phyloP scores from a whole-genome alignment of 2,113 vertebrate genomes.

The Heterocephalus glaber region DNA sequence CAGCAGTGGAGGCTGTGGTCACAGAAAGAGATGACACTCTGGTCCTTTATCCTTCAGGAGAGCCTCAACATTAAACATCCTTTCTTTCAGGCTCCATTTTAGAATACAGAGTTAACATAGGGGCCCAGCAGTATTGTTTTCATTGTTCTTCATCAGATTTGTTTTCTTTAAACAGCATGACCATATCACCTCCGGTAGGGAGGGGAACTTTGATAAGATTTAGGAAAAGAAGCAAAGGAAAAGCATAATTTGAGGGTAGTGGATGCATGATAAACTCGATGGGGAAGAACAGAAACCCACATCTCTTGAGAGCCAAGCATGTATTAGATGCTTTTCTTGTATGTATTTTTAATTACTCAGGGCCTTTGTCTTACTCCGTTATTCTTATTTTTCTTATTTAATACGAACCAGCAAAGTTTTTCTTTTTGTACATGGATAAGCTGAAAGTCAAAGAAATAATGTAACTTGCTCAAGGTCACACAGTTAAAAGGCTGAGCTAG shows the following conservation, averaged over 20 bases:
- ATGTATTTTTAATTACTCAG: background rate
- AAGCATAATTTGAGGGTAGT: background rate
- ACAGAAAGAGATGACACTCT: background rate
- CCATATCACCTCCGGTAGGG: background rate
- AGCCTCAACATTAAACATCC: background rate
- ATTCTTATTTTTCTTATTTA: slow-evolving; percentile 46
- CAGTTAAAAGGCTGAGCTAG: slow-evolving; percentile 14
- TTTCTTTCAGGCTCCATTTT: background rate
- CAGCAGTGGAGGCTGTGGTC: background rate
- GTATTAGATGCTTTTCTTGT: slow-evolving; percentile 24
- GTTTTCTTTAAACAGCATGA: background rate
- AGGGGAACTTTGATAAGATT: background rate
- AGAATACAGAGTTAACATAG: slow-evolving; percentile 42
- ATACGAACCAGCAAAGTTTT: background rate
- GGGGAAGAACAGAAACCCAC: background rate
- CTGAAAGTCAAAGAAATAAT: slow-evolving; percentile 35
- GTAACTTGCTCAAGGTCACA: slow-evolving; percentile 38
- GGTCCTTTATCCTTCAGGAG: background rate
- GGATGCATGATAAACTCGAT: background rate
- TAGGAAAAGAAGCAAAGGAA: background rate
- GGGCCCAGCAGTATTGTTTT: background rate
- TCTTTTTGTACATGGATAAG: background rate
- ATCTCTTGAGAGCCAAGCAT: background rate
- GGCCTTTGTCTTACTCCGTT: background rate
- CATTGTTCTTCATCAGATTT: slow-evolving; percentile 54